A percentile compares a stretch with the other conserved stretches of the same genome.
These are phyloP conservation scores for Nicator chloris DNA, from an alignment of 2,113 vertebrate genomes.

Conservation along the genomic window DNA sequence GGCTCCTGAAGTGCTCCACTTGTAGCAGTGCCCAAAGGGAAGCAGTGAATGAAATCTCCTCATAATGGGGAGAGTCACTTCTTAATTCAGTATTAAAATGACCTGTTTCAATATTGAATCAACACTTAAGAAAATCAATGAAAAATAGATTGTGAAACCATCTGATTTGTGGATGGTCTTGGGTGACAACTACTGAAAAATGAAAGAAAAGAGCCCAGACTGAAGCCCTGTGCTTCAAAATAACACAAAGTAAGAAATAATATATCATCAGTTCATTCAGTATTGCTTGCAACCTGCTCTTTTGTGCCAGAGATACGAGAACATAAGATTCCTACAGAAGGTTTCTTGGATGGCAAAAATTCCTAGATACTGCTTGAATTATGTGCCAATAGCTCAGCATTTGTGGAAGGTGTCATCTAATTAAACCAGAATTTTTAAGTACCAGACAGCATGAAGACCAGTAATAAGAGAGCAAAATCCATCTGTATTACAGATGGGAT, in stretches of 20 bases:
- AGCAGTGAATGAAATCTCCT: background rate
- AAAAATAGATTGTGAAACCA: background rate
- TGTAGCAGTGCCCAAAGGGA: background rate
- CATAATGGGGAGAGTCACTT: background rate
- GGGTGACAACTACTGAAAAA: background rate
- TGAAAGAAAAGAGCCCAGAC: background rate
- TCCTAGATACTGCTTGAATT: constrained; percentile 38
- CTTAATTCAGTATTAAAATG: background rate
- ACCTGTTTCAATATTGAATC: background rate
- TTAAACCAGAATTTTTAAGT: constrained; percentile 58
- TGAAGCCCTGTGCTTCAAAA: background rate
- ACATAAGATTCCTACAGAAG: background rate
- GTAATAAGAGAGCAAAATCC: constrained; percentile 42
- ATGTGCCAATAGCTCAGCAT: constrained; percentile 14
- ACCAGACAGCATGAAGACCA: constrained; percentile 29
- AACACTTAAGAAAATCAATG: background rate
- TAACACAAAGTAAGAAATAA: background rate
- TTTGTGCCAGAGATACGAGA: background rate
- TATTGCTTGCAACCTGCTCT: background rate
- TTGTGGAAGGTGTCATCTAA: constrained; percentile 42
- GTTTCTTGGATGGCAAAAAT: constrained; percentile 32
- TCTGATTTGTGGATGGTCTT: background rate
- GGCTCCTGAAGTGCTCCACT: background rate
- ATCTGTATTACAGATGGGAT: constrained; percentile 47
- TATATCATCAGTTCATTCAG: background rate